Percentiles rank a stretch among this genome's conserved stretches.
These are phyloP conservation scores for Aplochiton taeniatus DNA, from an alignment of 2,797 vertebrate genomes.

Conservation along the genomic window DNA sequence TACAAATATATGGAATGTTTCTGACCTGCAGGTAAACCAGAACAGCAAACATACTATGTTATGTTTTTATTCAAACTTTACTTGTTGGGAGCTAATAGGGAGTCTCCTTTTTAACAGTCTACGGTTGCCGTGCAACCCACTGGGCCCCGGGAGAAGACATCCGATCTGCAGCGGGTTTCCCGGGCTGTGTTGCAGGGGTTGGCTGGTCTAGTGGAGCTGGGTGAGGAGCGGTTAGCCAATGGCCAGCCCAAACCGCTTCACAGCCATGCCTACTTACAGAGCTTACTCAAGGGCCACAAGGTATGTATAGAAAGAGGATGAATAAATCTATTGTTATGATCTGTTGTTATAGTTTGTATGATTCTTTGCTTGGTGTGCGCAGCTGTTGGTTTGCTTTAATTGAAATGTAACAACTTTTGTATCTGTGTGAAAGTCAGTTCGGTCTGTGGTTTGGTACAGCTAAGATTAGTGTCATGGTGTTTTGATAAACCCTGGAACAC, in stretches of 20 bases:
- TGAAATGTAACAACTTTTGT: too few relatives aligned
- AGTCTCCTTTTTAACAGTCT: constrained; percentile 57
- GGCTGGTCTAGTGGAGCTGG: constrained; percentile 74
- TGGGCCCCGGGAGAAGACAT: constrained; percentile 60
- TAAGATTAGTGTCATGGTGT: too few relatives aligned
- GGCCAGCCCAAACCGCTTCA: constrained; percentile 62
- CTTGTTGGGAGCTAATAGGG: neutral
- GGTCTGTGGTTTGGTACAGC: too few relatives aligned
- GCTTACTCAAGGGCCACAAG: constrained; percentile 78
- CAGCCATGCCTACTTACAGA: constrained; percentile 73
- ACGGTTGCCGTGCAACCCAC: constrained; percentile 74
- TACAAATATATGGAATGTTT: constrained; percentile 32
- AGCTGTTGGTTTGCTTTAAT: too few relatives aligned
- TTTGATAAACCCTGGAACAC: too few relatives aligned
- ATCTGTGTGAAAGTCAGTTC: too few relatives aligned
- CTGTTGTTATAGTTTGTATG: too few relatives aligned
- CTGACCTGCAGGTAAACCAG: constrained; percentile 58
- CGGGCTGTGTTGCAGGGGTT: constrained; percentile 76
- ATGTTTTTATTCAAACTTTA: too few relatives aligned
- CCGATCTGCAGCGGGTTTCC: constrained; percentile 69
- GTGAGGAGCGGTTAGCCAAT: constrained; percentile 71
- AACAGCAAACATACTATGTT: neutral
- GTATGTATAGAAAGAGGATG: constrained; percentile 59
- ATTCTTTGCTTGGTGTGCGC: too few relatives aligned
- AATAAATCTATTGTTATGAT: too few relatives aligned